These are phyloP conservation scores for Brachionus angularis DNA, from an alignment of 1,140 invertebrate genomes.

Conservation along the genomic window DNA sequence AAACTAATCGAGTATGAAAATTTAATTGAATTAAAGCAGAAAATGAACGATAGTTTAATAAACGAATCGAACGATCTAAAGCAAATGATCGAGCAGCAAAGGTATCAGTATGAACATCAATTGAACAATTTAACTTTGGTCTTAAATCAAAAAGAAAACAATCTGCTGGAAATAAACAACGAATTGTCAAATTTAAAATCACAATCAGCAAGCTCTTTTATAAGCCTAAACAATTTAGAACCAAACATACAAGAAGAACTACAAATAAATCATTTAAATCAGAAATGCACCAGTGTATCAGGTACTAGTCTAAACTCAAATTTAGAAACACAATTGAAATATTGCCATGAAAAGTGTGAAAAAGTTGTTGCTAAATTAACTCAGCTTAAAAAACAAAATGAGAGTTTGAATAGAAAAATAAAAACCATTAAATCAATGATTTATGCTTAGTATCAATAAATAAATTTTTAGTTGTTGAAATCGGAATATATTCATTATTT, in stretches of 20 bases:
- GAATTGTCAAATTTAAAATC: neutral
- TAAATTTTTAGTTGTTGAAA: neutral
- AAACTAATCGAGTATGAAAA: constrained; percentile 7
- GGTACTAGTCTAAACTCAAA: too few species aligned
- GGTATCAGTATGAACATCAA: neutral
- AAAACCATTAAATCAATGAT: constrained; percentile 35
- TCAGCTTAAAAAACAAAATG: constrained; percentile 13
- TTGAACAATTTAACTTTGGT: neutral
- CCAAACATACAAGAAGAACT: too few species aligned
- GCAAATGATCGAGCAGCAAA: neutral
- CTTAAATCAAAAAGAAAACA: neutral
- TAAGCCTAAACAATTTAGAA: neutral
- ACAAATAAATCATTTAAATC: too few species aligned
- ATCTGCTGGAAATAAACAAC: neutral
- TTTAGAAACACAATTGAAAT: constrained; percentile 22
- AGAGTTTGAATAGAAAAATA: constrained; percentile 22
- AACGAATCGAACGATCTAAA: neutral
- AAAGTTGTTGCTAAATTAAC: constrained; percentile 20
- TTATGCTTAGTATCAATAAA: constrained; percentile 1
- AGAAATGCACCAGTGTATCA: too few species aligned
- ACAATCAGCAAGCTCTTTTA: constrained; percentile 1
- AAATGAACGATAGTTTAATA: constrained; percentile 11
- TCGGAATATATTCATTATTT: too few species aligned
- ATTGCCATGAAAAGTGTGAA: constrained; percentile 34
- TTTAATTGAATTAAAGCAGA: neutral